Percentiles rank a stretch among this genome's conserved stretches.
These are phyloP conservation scores for Datnioides undecimradiatus DNA, from an alignment of 2,113 vertebrate species.

Conservation along the genomic window DNA sequence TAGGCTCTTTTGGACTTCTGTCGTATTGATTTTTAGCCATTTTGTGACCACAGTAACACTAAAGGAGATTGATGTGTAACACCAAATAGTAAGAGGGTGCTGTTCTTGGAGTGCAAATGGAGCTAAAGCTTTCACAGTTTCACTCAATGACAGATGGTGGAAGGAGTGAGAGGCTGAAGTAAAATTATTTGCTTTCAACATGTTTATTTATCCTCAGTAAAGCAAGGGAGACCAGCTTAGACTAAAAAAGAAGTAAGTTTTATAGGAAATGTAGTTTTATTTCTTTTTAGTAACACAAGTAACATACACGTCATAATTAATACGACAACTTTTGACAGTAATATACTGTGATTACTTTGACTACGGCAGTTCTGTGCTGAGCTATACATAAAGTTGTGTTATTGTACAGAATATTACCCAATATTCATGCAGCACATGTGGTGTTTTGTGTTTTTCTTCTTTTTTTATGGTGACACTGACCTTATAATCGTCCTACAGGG, in stretches of 20 bases:
- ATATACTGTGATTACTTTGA: not conserved
- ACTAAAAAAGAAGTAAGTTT: not conserved
- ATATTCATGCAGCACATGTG: slow-evolving; percentile 20
- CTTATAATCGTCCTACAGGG: slow-evolving; percentile 14
- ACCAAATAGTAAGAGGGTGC: slow-evolving; percentile 43
- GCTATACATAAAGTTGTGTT: not conserved
- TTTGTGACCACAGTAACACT: slow-evolving; percentile 62
- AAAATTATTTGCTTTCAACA: slow-evolving; percentile 8
- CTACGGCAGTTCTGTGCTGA: not conserved
- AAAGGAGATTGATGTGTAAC: slow-evolving; percentile 60
- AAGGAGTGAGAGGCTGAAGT: not conserved
- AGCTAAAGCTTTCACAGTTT: slow-evolving; percentile 44
- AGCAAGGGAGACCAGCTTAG: not conserved
- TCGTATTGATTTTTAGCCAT: slow-evolving; percentile 63
- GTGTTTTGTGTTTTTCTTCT: not conserved
- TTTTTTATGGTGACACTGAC: slow-evolving; percentile 30
- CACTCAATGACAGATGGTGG: slow-evolving; percentile 29
- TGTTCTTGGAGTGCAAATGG: slow-evolving; percentile 58
- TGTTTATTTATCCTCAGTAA: slow-evolving; percentile 13
- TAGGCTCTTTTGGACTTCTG: slow-evolving; percentile 52
- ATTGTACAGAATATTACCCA: not conserved
- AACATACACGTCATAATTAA: not conserved
- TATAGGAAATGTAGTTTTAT: not conserved
- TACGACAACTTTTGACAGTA: slow-evolving; percentile 4
- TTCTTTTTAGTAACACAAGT: not conserved